Evolutionary conservation across 2,888 invertebrate genomes (phyloP).

Genomic region (Drosophila birchii): DNA sequence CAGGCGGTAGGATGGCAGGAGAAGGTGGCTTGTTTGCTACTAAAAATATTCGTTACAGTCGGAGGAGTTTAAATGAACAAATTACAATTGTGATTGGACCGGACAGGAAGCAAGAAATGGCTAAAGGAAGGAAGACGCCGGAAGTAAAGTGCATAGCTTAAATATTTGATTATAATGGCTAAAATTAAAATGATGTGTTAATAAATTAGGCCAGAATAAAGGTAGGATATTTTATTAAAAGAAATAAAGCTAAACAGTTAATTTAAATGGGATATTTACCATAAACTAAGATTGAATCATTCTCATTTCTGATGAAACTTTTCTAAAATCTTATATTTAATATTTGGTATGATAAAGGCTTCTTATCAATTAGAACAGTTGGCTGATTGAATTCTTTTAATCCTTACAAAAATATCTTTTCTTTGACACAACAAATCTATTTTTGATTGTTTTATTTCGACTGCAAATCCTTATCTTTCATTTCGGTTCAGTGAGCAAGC

Average conservation of each 20-base stretch:
- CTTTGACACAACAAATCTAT: constrained; percentile 1
- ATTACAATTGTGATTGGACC: constrained; percentile 23
- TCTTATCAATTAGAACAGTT: no score
- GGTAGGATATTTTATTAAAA: neutral
- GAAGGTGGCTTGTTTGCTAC: constrained; percentile 21
- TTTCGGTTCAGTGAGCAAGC: constrained; percentile 17
- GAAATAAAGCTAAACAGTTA: no score
- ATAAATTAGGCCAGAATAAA: neutral
- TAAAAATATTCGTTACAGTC: constrained; percentile 17
- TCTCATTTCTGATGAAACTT: neutral
- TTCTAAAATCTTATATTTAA: neutral
- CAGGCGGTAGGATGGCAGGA: neutral
- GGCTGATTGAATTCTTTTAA: no score
- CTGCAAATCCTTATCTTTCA: constrained; percentile 11
- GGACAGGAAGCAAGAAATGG: constrained; percentile 11
- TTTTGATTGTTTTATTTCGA: neutral
- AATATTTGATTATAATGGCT: constrained; percentile 27
- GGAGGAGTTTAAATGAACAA: constrained; percentile 20
- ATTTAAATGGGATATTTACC: neutral
- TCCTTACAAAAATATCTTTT: neutral
- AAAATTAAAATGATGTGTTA: constrained; percentile 2
- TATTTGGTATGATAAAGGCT: neutral
- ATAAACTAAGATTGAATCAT: no score
- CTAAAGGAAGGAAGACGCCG: neutral
- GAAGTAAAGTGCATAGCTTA: constrained; percentile 4